These are phyloP conservation scores for Drosophila kohkoa DNA, from an alignment of 1,140 invertebrate genomes.

Conservation along the genomic window DNA sequence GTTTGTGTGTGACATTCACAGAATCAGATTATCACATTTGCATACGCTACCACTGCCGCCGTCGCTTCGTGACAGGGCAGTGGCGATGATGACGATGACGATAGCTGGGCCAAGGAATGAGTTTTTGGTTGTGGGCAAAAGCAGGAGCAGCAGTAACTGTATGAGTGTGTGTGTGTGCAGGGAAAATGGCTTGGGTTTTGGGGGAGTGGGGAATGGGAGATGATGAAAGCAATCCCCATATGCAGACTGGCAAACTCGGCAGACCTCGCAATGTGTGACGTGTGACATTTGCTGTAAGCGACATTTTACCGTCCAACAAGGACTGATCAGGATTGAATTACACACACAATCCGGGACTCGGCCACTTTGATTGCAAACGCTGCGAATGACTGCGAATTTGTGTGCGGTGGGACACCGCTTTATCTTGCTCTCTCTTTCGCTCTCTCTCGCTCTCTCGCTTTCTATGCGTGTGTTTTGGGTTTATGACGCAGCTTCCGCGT, in stretches of 20 bases:
- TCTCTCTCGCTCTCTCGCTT: neutral
- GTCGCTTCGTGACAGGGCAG: slow-evolving; percentile 57
- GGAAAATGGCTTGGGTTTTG: slow-evolving; percentile 11
- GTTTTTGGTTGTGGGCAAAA: slow-evolving; percentile 16
- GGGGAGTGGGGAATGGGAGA: neutral
- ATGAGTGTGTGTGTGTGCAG: no score
- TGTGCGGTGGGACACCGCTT: slow-evolving; percentile 11
- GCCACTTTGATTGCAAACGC: slow-evolving; percentile 79
- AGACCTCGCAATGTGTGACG: slow-evolving; percentile 58
- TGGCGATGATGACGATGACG: slow-evolving; percentile 40
- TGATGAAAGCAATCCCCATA: slow-evolving; percentile 69
- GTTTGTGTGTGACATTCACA: slow-evolving; percentile 39
- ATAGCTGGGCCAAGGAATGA: slow-evolving; percentile 40
- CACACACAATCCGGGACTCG: slow-evolving; percentile 79
- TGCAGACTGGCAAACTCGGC: slow-evolving; percentile 30
- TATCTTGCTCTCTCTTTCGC: slow-evolving; percentile 3
- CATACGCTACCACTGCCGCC: slow-evolving; percentile 60
- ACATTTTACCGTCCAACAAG: slow-evolving; percentile 71
- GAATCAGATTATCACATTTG: slow-evolving; percentile 83
- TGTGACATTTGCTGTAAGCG: slow-evolving; percentile 81
- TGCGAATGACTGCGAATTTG: slow-evolving; percentile 56
- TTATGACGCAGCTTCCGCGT: slow-evolving; percentile 49
- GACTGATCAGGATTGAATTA: slow-evolving; percentile 82
- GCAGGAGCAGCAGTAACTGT: no score
- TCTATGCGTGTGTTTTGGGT: slow-evolving; percentile 22